Percentiles rank a stretch among this genome's conserved stretches.
These are phyloP conservation scores for Drosophila buzzatii DNA, from an alignment of 2,888 invertebrate species.

Conservation along the genomic window DNA sequence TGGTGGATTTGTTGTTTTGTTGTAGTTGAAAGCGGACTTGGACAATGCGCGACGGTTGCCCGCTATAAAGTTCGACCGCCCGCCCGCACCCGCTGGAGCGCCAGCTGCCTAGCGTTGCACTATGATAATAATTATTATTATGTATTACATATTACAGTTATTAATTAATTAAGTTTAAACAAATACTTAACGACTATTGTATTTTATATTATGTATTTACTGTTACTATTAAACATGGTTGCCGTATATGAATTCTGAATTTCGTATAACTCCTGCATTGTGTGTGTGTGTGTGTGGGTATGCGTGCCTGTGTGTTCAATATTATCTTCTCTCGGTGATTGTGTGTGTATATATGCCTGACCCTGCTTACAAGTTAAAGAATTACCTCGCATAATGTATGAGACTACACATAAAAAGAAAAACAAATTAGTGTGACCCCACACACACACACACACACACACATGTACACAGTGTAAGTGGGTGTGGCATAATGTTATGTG, in stretches of 20 bases:
- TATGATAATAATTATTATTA: slow-evolving; percentile 55
- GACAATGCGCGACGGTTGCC: slow-evolving; percentile 51
- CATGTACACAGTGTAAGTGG: slow-evolving; percentile 9
- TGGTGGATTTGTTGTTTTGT: slow-evolving; percentile 77
- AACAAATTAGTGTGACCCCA: slow-evolving; percentile 66
- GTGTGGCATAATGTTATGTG: slow-evolving; percentile 19
- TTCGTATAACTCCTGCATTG: slow-evolving; percentile 11
- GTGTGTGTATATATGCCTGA: slow-evolving; percentile 23
- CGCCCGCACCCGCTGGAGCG: slow-evolving; percentile 39
- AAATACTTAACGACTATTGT: slow-evolving; percentile 76
- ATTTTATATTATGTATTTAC: slow-evolving; percentile 59
- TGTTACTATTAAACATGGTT: slow-evolving; percentile 58
- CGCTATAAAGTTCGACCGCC: slow-evolving; percentile 44
- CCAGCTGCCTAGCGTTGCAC: slow-evolving; percentile 49
- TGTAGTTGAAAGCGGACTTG: slow-evolving; percentile 67
- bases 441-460: slow-evolving; percentile 10
- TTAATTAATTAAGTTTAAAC: slow-evolving; percentile 78
- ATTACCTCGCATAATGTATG: slow-evolving; percentile 74
- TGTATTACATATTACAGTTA: slow-evolving; percentile 71
- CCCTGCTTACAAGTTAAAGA: slow-evolving; percentile 68
- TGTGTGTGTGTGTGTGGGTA: not conserved
- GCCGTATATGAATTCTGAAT: slow-evolving; percentile 31
- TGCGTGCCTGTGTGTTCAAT: not conserved
- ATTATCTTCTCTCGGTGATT: not conserved
- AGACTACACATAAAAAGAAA: slow-evolving; percentile 67